These are phyloP conservation scores for Timandra comae DNA, from an alignment of 2,888 invertebrate genomes.

Conservation along the genomic window DNA sequence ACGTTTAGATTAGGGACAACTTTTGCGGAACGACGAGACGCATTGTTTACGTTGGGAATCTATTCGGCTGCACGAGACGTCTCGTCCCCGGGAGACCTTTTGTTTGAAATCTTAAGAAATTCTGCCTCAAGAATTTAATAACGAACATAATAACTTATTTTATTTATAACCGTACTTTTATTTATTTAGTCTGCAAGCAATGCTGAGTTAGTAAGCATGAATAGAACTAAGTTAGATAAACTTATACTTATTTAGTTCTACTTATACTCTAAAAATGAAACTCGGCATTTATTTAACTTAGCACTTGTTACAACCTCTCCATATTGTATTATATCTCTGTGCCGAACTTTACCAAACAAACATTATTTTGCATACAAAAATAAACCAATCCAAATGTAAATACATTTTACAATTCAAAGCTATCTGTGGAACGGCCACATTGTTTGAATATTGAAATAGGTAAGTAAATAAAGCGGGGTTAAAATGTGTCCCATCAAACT, in stretches of 20 bases:
- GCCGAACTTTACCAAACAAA: no score
- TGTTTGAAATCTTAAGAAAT: slow-evolving; percentile 12
- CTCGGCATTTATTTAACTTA: no score
- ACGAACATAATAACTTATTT: neutral
- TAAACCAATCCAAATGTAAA: no score
- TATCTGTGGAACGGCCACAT: neutral
- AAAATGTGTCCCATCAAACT: slow-evolving; percentile 11
- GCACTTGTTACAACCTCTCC: no score
- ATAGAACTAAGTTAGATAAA: no score
- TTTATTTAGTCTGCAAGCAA: no score
- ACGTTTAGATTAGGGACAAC: slow-evolving; percentile 52
- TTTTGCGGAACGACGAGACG: slow-evolving; percentile 39
- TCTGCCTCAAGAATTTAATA: slow-evolving; percentile 6
- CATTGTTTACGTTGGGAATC: slow-evolving; percentile 34
- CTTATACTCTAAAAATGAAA: no score
- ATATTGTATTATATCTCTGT: no score
- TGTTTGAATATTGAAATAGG: slow-evolving; percentile 3
- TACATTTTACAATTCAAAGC: slow-evolving; percentile 1
- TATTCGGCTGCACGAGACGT: slow-evolving; percentile 34
- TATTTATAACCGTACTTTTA: no score
- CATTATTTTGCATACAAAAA: no score
- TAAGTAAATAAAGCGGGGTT: slow-evolving; percentile 5
- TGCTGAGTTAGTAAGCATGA: no score
- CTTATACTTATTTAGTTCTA: no score
- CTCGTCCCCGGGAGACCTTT: slow-evolving; percentile 13